Conservation (phyloP, 2,113 vertebrate species). For the Misgurnus anguillicaudatus region DNA sequence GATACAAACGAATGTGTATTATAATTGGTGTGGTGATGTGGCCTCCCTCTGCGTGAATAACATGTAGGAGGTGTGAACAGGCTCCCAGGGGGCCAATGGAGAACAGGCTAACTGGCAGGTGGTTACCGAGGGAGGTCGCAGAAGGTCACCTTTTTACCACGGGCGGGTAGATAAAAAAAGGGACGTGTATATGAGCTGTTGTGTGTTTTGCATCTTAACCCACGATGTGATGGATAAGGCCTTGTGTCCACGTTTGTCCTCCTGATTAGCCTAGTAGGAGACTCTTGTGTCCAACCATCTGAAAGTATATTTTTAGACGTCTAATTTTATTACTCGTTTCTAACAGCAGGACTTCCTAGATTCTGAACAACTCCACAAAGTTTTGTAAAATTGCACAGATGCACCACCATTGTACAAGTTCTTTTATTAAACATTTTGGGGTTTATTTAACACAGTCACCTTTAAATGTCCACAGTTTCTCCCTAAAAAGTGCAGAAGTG, state of each 20-base stretch:
- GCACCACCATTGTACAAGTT: too few species aligned
- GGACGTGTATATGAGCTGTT: slow-evolving; percentile 9
- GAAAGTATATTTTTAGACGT: too few species aligned
- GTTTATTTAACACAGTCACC: too few species aligned
- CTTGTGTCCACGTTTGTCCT: neutral
- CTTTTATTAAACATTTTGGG: too few species aligned
- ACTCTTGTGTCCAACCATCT: neutral
- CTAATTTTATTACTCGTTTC: too few species aligned
- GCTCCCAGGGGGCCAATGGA: slow-evolving; percentile 19
- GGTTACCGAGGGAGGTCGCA: slow-evolving; percentile 38
- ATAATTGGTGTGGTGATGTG: slow-evolving; percentile 22
- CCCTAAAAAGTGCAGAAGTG: neutral
- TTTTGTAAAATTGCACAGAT: neutral
- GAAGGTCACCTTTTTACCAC: slow-evolving; percentile 6
- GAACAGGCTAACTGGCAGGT: slow-evolving; percentile 44
- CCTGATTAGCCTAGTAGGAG: neutral
- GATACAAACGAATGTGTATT: slow-evolving; percentile 3
- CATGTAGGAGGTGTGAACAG: slow-evolving; percentile 9
- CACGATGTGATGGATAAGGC: neutral
- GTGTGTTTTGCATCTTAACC: slow-evolving; percentile 41
- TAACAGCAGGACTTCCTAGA: too few species aligned
- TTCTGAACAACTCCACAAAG: too few species aligned
- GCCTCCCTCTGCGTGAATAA: neutral
- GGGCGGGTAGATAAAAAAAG: slow-evolving; percentile 8
- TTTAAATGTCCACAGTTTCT: too few species aligned